Conservation (phyloP, 1,140 invertebrate genomes). For the Kradibia gibbosae region DNA sequence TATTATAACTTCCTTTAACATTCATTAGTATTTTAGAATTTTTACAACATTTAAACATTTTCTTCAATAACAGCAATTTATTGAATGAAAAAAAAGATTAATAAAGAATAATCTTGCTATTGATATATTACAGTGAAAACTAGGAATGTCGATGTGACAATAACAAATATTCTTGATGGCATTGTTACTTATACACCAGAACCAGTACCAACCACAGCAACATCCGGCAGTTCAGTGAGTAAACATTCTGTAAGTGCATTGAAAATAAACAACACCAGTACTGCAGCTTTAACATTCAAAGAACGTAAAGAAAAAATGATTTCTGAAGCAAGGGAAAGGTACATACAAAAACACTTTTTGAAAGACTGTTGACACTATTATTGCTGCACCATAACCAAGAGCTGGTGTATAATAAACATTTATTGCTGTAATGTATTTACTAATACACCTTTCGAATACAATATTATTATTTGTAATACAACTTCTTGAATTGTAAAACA, state of each 20-base stretch:
- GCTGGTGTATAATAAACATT: conserved; percentile 55
- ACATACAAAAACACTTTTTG: conserved; percentile 85
- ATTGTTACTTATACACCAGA: conserved; percentile 79
- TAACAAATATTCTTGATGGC: conserved; percentile 87
- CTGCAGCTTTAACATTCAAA: conserved; percentile 79
- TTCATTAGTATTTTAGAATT: too few species aligned
- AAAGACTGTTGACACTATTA: conserved; percentile 66
- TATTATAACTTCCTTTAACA: too few species aligned
- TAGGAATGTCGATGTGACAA: conserved; percentile 84
- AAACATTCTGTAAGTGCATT: conserved; percentile 75
- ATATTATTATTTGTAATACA: conserved; percentile 56
- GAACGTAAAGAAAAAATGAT: conserved; percentile 86
- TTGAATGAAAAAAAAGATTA: background rate
- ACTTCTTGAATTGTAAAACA: conserved; percentile 42
- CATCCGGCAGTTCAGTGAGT: conserved; percentile 54
- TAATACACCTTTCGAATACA: conserved; percentile 65
- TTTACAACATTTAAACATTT: too few species aligned
- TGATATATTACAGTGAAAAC: conserved; percentile 78
- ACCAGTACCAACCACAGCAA: conserved; percentile 57
- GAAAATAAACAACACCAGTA: conserved; percentile 75
- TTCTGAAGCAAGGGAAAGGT: conserved; percentile 82
- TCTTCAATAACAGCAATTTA: background rate
- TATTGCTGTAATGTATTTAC: conserved; percentile 66
- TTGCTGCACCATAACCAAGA: conserved; percentile 53
- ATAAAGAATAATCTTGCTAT: conserved; percentile 7